Percentiles rank a stretch among this genome's conserved stretches.
These are phyloP conservation scores for Thymelicus lineola DNA, from an alignment of 2,888 invertebrate species.

Conservation along the genomic window DNA sequence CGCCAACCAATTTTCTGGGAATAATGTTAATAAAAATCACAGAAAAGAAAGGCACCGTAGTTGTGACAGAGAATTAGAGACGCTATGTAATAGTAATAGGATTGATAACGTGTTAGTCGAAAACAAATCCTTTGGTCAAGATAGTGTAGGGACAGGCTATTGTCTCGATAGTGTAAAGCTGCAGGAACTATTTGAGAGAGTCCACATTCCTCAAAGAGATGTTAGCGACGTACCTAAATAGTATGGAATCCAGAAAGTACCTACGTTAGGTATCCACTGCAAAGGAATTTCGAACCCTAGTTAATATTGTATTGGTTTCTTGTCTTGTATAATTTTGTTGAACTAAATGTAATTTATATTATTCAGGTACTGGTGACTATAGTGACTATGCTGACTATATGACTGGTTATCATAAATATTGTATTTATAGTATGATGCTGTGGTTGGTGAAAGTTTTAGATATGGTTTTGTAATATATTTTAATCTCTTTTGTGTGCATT, in stretches of 20 bases:
- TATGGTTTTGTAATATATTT: too few species aligned
- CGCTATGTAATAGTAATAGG: constrained; percentile 58
- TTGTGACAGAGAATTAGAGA: constrained; percentile 58
- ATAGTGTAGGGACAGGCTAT: constrained; percentile 58
- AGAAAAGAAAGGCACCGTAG: constrained; percentile 52
- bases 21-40: constrained; percentile 55
- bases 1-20: constrained; percentile 51
- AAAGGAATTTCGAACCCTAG: background rate
- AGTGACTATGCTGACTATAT: too few species aligned
- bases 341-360: background rate
- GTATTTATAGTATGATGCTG: too few species aligned
- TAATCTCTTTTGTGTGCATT: too few species aligned
- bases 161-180: constrained; percentile 69
- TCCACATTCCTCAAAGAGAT: constrained; percentile 73
- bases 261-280: constrained; percentile 14
- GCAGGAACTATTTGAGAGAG: constrained; percentile 69
- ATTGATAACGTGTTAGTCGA: constrained; percentile 53
- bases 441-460: too few species aligned
- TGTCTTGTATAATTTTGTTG: constrained; percentile 13
- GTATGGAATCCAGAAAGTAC: constrained; percentile 17
- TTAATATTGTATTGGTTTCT: background rate
- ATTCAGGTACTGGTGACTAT: background rate
- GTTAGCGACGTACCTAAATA: constrained; percentile 48
- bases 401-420: background rate
- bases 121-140: constrained; percentile 61